Conservation (phyloP, 2,888 invertebrate species). For the Diplolepis rosae region DNA sequence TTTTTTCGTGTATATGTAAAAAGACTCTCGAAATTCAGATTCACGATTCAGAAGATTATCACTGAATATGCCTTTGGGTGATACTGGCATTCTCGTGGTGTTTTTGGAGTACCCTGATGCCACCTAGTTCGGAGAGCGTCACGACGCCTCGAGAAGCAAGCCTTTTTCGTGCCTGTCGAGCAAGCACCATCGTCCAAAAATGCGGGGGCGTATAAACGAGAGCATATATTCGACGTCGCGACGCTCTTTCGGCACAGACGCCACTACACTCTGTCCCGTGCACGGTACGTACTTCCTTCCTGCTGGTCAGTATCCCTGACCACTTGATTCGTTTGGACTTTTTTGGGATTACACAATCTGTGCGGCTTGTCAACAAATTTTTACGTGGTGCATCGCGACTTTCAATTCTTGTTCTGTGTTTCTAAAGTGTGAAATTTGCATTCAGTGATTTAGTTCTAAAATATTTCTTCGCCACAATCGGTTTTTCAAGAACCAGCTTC, state of each 20-base stretch:
- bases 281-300: slow-evolving; percentile 67
- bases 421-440: background rate
- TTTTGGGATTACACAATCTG: slow-evolving; percentile 20
- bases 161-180: slow-evolving; percentile 73
- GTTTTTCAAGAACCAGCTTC: background rate
- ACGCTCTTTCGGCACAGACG: slow-evolving; percentile 71
- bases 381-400: slow-evolving; percentile 11
- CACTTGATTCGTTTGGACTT: background rate
- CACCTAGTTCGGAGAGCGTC: slow-evolving; percentile 70
- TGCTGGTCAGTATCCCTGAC: slow-evolving; percentile 11
- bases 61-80: background rate
- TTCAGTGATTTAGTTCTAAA: slow-evolving; percentile 7
- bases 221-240: slow-evolving; percentile 73
- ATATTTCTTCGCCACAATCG: background rate
- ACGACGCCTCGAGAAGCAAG: slow-evolving; percentile 68
- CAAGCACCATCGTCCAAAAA: slow-evolving; percentile 67
- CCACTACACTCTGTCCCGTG: slow-evolving; percentile 73
- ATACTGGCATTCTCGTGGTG: slow-evolving; percentile 15
- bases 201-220: slow-evolving; percentile 72
- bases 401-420: slow-evolving; percentile 14
- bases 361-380: slow-evolving; percentile 6
- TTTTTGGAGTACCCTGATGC: slow-evolving; percentile 30
- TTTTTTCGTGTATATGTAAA: too few species aligned
- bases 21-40: background rate
- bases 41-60: background rate